phyloP scores from a whole-genome alignment of 2,113 vertebrate genomes.

The Mirounga angustirostris region DNA sequence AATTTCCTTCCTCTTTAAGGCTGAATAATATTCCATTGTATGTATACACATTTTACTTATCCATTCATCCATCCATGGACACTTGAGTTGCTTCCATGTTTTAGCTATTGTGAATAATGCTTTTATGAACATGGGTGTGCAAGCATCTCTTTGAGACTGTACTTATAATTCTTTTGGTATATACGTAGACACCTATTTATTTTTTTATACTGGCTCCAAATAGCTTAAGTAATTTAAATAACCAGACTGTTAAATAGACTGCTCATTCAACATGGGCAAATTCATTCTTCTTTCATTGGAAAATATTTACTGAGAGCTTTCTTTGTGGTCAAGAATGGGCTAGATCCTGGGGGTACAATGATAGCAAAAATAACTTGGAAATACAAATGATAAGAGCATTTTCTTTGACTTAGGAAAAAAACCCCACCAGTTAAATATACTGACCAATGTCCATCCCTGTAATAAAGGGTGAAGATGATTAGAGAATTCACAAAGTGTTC shows the following conservation, averaged over 20 bases:
- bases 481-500: background rate
- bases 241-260: background rate
- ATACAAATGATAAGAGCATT: background rate
- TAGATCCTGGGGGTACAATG: conserved; percentile 14
- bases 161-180: background rate
- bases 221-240: background rate
- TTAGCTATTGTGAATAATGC: background rate
- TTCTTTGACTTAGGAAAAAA: background rate
- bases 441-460: background rate
- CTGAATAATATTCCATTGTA: background rate
- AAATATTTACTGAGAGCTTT: background rate
- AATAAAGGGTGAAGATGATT: background rate
- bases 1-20: background rate
- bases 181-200: background rate
- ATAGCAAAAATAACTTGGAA: conserved; percentile 38
- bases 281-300: conserved; percentile 22
- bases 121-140: background rate
- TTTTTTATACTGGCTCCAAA: conserved; percentile 33
- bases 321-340: background rate
- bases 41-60: background rate
- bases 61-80: background rate
- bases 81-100: background rate
- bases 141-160: background rate
- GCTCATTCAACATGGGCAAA: background rate
- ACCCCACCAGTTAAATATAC: background rate